Evolutionary conservation across 2,797 vertebrate species (phyloP), one percentile per base, ranked within the genome.

Genomic region (Gephyroberyx darwinii): DNA sequence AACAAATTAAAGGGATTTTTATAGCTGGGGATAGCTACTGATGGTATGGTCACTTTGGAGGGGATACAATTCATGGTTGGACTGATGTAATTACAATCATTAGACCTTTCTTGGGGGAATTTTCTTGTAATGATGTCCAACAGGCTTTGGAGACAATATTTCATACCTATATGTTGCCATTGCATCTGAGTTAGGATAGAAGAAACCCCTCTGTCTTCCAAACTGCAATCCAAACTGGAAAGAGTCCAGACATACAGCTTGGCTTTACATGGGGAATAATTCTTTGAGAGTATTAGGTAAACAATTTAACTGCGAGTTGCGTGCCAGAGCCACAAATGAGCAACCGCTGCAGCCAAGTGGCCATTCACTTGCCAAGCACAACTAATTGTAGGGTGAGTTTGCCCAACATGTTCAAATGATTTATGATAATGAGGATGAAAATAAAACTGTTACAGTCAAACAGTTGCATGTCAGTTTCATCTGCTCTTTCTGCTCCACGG

Each of bases 281-380:
- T 88, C 86, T 86, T 89, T 88, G 79, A 89, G 77, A 81, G 72
- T 86, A 88, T 90, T 88, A 87, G 82, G 66, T 73, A 90, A 91
- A 90, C 82, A 86, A 75, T 89, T 85, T 78, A 84, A 84, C 81
- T 63, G 71, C 31, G 3, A 74, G 71, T 66, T 17, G 55, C 73
- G 74, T 87, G 88, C 88, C 89, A 90, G 78, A 86, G 71, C 86
- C 84, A 67, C 85, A 89, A 92, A 92, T 88, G 85, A 91, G 83
- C 75, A 78, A 83, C 68, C 61, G 4, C 77, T 45, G 69, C 57
- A 74, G 87, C 90, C 91, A 91, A 89, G 88, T 78, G 78, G 84
- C 64, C 74, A 10, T 52, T 51, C 57, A 31, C 67, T 68, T 89
- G 88, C 89, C 91, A 93, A 91, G 80, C 86, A 73, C 62, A 78